Base-by-base conservation (phyloP, 2,797 vertebrate species). In the Threskiornis aethiopicus region DNA sequence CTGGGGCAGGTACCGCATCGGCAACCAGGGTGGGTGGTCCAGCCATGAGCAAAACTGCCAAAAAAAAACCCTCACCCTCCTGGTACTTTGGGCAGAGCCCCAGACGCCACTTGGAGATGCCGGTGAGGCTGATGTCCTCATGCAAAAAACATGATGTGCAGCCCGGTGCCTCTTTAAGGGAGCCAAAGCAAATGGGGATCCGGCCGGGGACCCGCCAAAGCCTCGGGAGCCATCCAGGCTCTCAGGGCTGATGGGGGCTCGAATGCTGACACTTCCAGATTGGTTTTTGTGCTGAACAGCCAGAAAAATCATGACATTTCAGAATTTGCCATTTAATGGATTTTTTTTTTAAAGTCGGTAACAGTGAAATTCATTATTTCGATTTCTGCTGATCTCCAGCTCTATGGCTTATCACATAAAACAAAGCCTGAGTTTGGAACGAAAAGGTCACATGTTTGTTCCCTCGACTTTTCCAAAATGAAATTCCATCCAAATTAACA, bases 141-240 rank as follows among this genome's bases (percentile, higher is more conserved):
- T 54, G 78, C 13, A 37, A 16, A 42, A 29, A 24, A 4, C 1
- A 9, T 11, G 41, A 46, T 3, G 11, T 12, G n/a, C 37, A 33
- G 75, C 47, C 5, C 8, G n/a, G 41, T 37, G 29, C 18, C 33
- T 31, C 55, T n/a, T 46, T 9, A 28, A 67, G 46, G 79, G 52
- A 75, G 61, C 26, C 82, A 65, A 72, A 75, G 72, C 49, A 18
- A 80, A 62, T 0, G 0, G 9, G 44, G 64, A 55, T 19, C 7
- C 0, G 0, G 16, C 26, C 0, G 0, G 17, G 59, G 61, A 87
- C 7, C 49, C 11, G 3, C 47, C 6, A 2, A 37, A 73, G 49
- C 42, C 62, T 94, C 29, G 4, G 78, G 47, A 94, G 64, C 69
- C 39, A 1, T 15, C 25, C 75, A 37, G 82, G 72, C 75, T 82